Percentiles rank a stretch among this genome's conserved stretches.
Evolutionary conservation across 2,113 vertebrate species (phyloP).

Genomic region (Aphyosemion australe): DNA sequence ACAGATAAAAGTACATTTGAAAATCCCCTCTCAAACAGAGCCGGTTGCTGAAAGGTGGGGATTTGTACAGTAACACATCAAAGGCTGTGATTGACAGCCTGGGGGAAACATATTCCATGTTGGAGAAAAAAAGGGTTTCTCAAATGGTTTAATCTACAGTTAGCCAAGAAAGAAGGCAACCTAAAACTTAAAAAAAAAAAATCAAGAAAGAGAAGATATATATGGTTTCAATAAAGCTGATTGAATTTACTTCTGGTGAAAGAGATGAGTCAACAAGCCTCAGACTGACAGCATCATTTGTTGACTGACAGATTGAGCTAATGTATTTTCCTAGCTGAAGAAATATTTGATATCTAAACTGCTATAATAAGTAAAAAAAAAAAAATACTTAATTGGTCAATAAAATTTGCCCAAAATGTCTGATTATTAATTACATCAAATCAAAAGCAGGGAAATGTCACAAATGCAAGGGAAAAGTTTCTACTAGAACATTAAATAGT

Average conservation of each 20-base stretch:
- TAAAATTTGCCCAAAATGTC: no score
- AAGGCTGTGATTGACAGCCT: background rate
- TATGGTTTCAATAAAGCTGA: background rate
- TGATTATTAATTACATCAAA: no score
- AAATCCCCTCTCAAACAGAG: background rate
- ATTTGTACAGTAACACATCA: background rate
- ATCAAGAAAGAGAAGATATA: no score
- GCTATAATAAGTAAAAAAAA: no score
- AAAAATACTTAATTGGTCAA: no score
- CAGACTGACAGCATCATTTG: background rate
- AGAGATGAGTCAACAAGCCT: background rate
- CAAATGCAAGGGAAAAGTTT: no score
- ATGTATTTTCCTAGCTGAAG: no score
- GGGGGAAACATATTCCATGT: background rate
- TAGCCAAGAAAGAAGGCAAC: background rate
- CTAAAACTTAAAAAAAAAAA: background rate
- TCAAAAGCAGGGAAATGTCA: no score
- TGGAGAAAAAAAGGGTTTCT: background rate
- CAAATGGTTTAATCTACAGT: constrained; percentile 1
- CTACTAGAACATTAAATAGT: no score
- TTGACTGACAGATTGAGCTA: no score
- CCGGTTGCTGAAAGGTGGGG: background rate
- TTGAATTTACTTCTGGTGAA: background rate
- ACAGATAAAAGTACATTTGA: background rate
- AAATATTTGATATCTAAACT: no score